phyloP scores from a whole-genome alignment of 1,140 invertebrate species.

The Lordiphosa clarofinis region DNA sequence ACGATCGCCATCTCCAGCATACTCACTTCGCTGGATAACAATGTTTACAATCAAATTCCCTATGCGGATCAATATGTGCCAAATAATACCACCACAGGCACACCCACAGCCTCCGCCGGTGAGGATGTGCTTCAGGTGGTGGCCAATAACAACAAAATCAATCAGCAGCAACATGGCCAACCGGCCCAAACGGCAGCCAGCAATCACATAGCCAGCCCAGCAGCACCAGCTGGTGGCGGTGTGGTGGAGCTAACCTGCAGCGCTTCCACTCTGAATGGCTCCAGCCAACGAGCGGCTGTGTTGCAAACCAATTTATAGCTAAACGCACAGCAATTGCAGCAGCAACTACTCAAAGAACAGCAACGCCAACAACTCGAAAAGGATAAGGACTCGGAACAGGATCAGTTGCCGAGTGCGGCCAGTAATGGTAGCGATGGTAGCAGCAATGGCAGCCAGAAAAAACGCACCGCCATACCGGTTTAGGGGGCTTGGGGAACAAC shows the following conservation, averaged over 20 bases:
- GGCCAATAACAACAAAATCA: slow-evolving; percentile 78
- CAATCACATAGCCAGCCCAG: slow-evolving; percentile 35
- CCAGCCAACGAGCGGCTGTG: slow-evolving; percentile 44
- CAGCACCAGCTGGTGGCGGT: slow-evolving; percentile 8
- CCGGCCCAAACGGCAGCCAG: slow-evolving; percentile 23
- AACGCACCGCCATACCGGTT: slow-evolving; percentile 70
- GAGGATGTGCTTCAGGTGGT: slow-evolving; percentile 48
- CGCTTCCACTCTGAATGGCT: slow-evolving; percentile 12
- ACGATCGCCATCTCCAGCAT: slow-evolving; percentile 72
- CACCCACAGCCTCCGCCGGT: slow-evolving; percentile 21
- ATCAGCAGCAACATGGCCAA: slow-evolving; percentile 67
- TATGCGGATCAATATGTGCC: slow-evolving; percentile 79
- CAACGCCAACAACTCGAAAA: slow-evolving; percentile 41
- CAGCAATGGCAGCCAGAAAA: slow-evolving; percentile 42
- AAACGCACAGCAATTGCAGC: slow-evolving; percentile 71
- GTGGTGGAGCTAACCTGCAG: slow-evolving; percentile 1
- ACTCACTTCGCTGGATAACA: slow-evolving; percentile 69
- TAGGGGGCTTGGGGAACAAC: slow-evolving; percentile 13
- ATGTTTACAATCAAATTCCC: slow-evolving; percentile 71
- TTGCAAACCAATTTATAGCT: slow-evolving; percentile 75
- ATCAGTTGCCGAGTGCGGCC: slow-evolving; percentile 31
- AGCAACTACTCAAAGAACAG: slow-evolving; percentile 60
- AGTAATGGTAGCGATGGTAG: slow-evolving; percentile 56
- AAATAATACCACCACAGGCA: slow-evolving; percentile 57
- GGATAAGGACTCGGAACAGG: slow-evolving; percentile 13